A percentile compares a stretch with the other conserved stretches of the same genome.
Conservation (phyloP, 2,797 vertebrate species). For the Threskiornis aethiopicus region DNA sequence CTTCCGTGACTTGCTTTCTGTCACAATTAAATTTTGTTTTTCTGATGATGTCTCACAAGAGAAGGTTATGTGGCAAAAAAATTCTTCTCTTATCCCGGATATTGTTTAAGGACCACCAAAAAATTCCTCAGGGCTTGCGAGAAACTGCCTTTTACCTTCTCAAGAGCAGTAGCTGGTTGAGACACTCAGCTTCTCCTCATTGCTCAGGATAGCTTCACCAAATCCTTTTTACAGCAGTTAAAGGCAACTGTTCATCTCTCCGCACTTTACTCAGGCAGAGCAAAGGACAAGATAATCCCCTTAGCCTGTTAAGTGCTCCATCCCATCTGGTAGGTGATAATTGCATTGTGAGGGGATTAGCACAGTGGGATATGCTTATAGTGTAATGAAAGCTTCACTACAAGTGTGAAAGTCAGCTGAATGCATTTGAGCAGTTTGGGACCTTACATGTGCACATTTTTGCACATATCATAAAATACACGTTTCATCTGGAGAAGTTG, state of each 20-base stretch:
- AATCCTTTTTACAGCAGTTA: not conserved
- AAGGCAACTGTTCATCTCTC: not conserved
- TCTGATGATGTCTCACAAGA: not conserved
- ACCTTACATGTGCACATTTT: not conserved
- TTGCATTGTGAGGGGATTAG: slow-evolving; percentile 61
- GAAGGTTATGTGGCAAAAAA: not conserved
- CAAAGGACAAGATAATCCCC: slow-evolving; percentile 65
- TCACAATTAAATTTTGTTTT: not conserved
- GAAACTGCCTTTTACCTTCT: not conserved
- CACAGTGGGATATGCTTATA: slow-evolving; percentile 20
- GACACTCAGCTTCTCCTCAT: not conserved
- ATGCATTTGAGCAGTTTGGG: not conserved
- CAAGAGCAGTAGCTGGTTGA: not conserved
- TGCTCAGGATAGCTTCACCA: not conserved
- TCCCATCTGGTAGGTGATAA: slow-evolving; percentile 69
- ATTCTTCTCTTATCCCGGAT: not conserved
- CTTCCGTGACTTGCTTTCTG: not conserved
- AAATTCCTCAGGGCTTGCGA: not conserved
- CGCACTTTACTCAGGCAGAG: slow-evolving; percentile 10
- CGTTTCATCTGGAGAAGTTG: not conserved
- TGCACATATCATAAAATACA: not conserved
- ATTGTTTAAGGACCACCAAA: not conserved
- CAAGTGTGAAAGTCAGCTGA: slow-evolving; percentile 52
- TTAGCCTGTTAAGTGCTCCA: slow-evolving; percentile 64
- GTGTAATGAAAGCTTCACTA: slow-evolving; percentile 34